Percentiles rank a stretch among this genome's conserved stretches.
Conservation (phyloP, 2,113 vertebrate species). For the Gobiocypris rarus region DNA sequence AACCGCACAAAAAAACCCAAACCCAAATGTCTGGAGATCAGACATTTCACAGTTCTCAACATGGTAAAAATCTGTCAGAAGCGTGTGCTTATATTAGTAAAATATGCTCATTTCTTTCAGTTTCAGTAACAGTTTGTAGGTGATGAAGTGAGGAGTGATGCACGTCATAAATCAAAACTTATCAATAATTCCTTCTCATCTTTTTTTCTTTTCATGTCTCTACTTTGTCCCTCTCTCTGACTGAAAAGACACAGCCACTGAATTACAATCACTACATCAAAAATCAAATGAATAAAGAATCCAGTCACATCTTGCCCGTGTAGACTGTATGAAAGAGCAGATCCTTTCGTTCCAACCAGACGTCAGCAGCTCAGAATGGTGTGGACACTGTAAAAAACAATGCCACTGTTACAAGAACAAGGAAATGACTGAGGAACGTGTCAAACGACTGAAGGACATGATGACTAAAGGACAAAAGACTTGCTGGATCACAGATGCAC, state of each 20-base stretch:
- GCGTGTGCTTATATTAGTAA: neutral
- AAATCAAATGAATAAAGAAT: neutral
- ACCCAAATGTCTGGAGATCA: neutral
- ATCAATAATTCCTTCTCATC: neutral
- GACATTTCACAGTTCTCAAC: neutral
- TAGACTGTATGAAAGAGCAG: neutral
- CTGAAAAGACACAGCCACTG: neutral
- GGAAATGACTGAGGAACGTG: neutral
- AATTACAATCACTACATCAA: slow-evolving; percentile 1
- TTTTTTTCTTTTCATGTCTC: neutral
- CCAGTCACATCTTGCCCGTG: neutral
- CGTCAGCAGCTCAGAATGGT: neutral
- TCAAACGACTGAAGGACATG: neutral
- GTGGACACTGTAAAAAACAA: neutral
- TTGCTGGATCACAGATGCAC: neutral
- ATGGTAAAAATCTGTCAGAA: slow-evolving; percentile 5
- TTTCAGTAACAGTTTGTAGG: neutral
- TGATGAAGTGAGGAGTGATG: neutral
- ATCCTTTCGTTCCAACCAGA: neutral
- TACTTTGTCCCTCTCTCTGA: neutral
- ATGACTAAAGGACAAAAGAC: neutral
- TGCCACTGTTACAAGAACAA: neutral
- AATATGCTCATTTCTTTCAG: neutral
- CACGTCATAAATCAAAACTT: neutral
- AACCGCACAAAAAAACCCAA: neutral